A percentile compares a stretch with the other conserved stretches of the same genome.
Evolutionary conservation across 2,888 invertebrate species (phyloP).

Genomic region (Hedya salicella): DNA sequence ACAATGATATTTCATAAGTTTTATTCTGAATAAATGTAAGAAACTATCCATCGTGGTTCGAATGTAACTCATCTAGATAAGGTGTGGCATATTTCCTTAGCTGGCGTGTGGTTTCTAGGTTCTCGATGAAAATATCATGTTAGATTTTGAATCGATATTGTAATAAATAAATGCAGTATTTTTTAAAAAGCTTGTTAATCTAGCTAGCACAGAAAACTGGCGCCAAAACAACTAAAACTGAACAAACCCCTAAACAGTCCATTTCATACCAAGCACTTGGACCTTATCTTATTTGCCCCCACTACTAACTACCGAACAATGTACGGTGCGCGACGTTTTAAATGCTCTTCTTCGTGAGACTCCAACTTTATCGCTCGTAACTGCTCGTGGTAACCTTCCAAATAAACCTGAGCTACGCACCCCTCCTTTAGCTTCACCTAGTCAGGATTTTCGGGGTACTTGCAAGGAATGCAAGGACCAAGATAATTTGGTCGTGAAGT

Average conservation of each 20-base stretch:
- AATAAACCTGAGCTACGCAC: conserved; percentile 54
- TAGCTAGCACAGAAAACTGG: too few species aligned
- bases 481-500: conserved; percentile 58
- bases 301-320: conserved; percentile 70
- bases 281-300: conserved; percentile 57
- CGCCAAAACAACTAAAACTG: conserved; percentile 8
- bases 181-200: too few species aligned
- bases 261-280: conserved; percentile 34
- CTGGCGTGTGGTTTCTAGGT: too few species aligned
- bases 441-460: conserved; percentile 43
- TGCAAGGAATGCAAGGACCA: conserved; percentile 50
- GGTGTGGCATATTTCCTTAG: too few species aligned
- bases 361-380: conserved; percentile 82
- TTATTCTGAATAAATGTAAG: too few species aligned
- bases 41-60: too few species aligned
- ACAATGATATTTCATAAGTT: too few species aligned
- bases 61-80: too few species aligned
- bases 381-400: conserved; percentile 69
- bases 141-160: too few species aligned
- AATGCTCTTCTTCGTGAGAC: conserved; percentile 79
- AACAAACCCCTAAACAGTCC: conserved; percentile 28
- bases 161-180: too few species aligned
- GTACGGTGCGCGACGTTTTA: conserved; percentile 82
- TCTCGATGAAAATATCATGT: too few species aligned
- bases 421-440: conserved; percentile 49